These are phyloP conservation scores for Cryptocheilus praepositus DNA, from an alignment of 2,888 invertebrate genomes.

Conservation along the genomic window DNA sequence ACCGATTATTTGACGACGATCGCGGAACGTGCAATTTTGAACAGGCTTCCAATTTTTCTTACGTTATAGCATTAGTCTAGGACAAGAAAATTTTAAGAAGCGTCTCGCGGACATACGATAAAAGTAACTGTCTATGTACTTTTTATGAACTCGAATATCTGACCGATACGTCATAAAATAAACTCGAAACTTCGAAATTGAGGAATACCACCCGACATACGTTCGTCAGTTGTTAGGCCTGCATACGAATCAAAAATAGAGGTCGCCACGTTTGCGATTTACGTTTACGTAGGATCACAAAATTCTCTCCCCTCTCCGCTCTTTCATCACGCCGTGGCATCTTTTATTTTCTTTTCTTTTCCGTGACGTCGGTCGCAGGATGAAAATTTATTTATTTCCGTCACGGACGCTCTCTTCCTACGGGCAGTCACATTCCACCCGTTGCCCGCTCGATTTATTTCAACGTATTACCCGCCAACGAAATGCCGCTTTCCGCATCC, in stretches of 20 bases:
- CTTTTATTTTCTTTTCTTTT: slow-evolving; percentile 1
- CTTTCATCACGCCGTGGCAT: not conserved
- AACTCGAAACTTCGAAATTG: no score
- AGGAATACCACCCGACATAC: slow-evolving; percentile 5
- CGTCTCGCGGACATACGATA: slow-evolving; percentile 5
- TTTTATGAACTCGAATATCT: slow-evolving; percentile 9
- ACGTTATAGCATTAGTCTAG: slow-evolving; percentile 25
- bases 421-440: slow-evolving; percentile 16
- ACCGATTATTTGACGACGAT: slow-evolving; percentile 35
- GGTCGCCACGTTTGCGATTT: slow-evolving; percentile 11
- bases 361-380: slow-evolving; percentile 8
- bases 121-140: slow-evolving; percentile 26
- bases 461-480: slow-evolving; percentile 8
- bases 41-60: slow-evolving; percentile 33
- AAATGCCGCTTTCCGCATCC: not conserved
- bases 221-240: slow-evolving; percentile 26
- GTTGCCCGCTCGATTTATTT: slow-evolving; percentile 18
- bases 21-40: slow-evolving; percentile 6
- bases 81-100: slow-evolving; percentile 33
- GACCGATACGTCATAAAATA: no score
- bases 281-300: slow-evolving; percentile 19
- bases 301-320: slow-evolving; percentile 10
- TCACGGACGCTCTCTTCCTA: slow-evolving; percentile 4
- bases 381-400: slow-evolving; percentile 26
- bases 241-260: slow-evolving; percentile 30